phyloP scores from a whole-genome alignment of 1,140 invertebrate genomes.

The Listronotus bonariensis region DNA sequence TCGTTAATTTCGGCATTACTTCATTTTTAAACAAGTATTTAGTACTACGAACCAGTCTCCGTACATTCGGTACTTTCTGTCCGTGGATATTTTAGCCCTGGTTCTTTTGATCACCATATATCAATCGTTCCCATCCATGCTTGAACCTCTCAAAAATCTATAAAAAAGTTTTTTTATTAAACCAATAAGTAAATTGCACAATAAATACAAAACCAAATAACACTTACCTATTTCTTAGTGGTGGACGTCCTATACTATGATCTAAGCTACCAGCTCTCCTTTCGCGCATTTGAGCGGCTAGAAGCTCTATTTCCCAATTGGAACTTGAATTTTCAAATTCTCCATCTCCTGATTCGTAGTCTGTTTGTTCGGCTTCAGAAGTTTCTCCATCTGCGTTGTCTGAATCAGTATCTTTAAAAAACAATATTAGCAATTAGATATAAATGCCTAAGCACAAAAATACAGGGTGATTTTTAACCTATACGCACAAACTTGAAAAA shows the following conservation, averaged over 20 bases:
- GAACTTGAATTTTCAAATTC: slow-evolving; percentile 47
- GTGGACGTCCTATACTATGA: slow-evolving; percentile 41
- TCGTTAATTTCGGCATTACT: background rate
- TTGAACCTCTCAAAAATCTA: slow-evolving; percentile 30
- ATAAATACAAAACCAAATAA: too few species aligned
- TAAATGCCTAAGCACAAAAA: too few species aligned
- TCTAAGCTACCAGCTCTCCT: slow-evolving; percentile 51
- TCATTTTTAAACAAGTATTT: slow-evolving; percentile 1
- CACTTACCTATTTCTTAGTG: slow-evolving; percentile 32
- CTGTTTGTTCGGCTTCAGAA: slow-evolving; percentile 36
- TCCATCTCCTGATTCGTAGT: slow-evolving; percentile 43
- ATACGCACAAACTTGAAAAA: too few species aligned
- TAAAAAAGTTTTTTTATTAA: too few species aligned
- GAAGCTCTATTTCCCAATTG: slow-evolving; percentile 53
- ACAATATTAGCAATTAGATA: too few species aligned
- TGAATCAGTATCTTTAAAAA: slow-evolving; percentile 36
- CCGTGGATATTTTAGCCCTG: slow-evolving; percentile 9
- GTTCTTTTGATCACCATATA: slow-evolving; percentile 22
- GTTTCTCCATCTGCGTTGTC: slow-evolving; percentile 39
- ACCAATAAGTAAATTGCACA: too few species aligned
- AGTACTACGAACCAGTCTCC: slow-evolving; percentile 18
- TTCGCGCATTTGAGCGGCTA: slow-evolving; percentile 50
- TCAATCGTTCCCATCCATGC: slow-evolving; percentile 36
- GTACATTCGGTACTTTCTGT: slow-evolving; percentile 2
- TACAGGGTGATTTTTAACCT: too few species aligned